These are phyloP conservation scores for Pimephales promelas DNA, from an alignment of 2,113 vertebrate species.

Conservation along the genomic window DNA sequence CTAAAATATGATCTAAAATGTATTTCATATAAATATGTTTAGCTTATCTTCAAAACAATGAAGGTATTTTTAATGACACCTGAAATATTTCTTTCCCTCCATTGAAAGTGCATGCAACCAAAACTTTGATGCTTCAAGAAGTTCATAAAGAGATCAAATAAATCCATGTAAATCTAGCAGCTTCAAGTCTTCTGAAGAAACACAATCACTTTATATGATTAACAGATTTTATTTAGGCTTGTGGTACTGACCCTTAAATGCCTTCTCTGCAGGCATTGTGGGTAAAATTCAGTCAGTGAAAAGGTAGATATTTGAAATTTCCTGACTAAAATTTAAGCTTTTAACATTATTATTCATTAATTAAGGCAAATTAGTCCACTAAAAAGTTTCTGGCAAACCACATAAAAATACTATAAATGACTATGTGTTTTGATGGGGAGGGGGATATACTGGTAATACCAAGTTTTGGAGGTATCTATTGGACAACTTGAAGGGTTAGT, in stretches of 20 bases:
- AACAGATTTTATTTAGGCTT: too few relatives aligned
- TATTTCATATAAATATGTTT: not conserved
- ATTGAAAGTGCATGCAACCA: not conserved
- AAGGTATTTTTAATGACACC: not conserved
- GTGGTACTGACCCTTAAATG: constrained; percentile 27
- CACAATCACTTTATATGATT: too few relatives aligned
- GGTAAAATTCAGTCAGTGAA: constrained; percentile 42
- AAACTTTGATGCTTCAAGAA: not conserved
- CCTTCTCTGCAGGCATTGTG: constrained; percentile 51
- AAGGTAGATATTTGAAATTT: constrained; percentile 49
- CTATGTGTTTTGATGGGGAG: too few relatives aligned
- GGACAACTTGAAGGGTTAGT: too few relatives aligned
- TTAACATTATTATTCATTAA: constrained; percentile 44
- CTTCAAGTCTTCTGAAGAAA: too few relatives aligned
- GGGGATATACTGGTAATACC: too few relatives aligned
- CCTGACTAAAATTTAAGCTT: constrained; percentile 30
- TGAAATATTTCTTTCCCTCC: not conserved
- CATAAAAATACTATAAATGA: too few relatives aligned
- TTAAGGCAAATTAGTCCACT: not conserved
- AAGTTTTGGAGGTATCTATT: too few relatives aligned
- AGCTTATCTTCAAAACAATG: not conserved
- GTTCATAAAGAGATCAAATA: not conserved
- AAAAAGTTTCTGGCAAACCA: constrained; percentile 36
- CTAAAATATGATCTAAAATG: not conserved
- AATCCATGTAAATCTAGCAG: not conserved